A percentile compares a stretch with the other conserved stretches of the same genome.
Evolutionary conservation across 2,888 invertebrate species (phyloP).

Genomic region (Tanaodytes sp.): DNA sequence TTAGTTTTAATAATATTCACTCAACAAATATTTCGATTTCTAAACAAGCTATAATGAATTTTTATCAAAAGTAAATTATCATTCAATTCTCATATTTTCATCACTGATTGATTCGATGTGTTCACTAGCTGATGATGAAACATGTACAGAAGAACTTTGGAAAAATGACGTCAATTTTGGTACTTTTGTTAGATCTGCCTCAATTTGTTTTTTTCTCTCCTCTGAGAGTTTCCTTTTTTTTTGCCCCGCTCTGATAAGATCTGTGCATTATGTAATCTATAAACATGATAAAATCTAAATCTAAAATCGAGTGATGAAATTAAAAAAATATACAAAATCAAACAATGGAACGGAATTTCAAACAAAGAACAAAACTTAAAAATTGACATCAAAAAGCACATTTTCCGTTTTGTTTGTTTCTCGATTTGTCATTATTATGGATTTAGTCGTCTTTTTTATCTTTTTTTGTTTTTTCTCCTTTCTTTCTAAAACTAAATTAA

Average conservation of each 20-base stretch:
- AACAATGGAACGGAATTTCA: background rate
- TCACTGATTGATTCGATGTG: background rate
- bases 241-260: conserved; percentile 3
- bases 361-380: too few relatives aligned
- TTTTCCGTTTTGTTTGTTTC: too few relatives aligned
- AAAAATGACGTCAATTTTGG: conserved; percentile 26
- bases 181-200: conserved; percentile 6
- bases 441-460: too few relatives aligned
- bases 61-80: background rate
- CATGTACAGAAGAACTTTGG: background rate
- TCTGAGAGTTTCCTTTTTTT: conserved; percentile 17
- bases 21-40: background rate
- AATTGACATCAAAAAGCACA: too few relatives aligned
- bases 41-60: background rate
- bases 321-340: background rate
- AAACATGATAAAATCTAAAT: background rate
- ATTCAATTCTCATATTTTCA: conserved; percentile 2
- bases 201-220: conserved; percentile 8
- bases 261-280: background rate
- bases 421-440: too few relatives aligned
- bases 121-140: conserved; percentile 7
- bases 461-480: too few relatives aligned
- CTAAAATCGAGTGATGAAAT: background rate
- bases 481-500: too few relatives aligned
- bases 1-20: background rate